phyloP scores from a whole-genome alignment of 2,113 vertebrate genomes.

The Hemibagrus wyckioides region DNA sequence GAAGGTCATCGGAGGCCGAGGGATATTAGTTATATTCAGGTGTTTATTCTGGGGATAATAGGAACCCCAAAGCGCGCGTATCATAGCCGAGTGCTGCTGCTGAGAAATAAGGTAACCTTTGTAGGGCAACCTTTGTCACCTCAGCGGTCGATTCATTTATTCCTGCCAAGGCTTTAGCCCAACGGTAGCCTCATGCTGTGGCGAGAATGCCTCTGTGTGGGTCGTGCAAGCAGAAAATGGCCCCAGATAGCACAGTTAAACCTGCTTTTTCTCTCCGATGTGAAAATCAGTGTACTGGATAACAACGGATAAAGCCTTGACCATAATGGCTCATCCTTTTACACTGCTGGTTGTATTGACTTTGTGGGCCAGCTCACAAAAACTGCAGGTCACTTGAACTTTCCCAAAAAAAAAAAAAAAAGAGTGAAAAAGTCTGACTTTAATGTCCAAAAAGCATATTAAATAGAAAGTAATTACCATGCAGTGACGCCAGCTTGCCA shows the following conservation, averaged over 20 bases:
- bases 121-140: constrained; percentile 22
- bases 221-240: constrained; percentile 29
- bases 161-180: constrained; percentile 26
- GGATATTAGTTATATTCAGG: not conserved
- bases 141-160: constrained; percentile 33
- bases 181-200: constrained; percentile 11
- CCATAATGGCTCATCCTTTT: constrained; percentile 11
- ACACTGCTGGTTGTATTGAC: not conserved
- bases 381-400: constrained; percentile 26
- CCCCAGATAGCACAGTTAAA: constrained; percentile 20
- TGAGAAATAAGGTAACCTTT: constrained; percentile 25
- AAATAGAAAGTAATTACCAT: constrained; percentile 43
- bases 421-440: constrained; percentile 14
- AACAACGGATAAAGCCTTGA: not conserved
- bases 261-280: not conserved
- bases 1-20: not conserved
- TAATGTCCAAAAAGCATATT: constrained; percentile 11
- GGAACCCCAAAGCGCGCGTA: not conserved
- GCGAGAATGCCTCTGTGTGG: constrained; percentile 33
- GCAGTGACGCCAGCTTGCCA: constrained; percentile 40
- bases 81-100: not conserved
- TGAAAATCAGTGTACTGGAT: not conserved
- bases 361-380: not conserved
- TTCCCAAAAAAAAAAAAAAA: not conserved
- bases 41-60: constrained; percentile 3